These are phyloP conservation scores for Okamejei kenojei DNA, from an alignment of 2,797 vertebrate genomes.

Conservation along the genomic window DNA sequence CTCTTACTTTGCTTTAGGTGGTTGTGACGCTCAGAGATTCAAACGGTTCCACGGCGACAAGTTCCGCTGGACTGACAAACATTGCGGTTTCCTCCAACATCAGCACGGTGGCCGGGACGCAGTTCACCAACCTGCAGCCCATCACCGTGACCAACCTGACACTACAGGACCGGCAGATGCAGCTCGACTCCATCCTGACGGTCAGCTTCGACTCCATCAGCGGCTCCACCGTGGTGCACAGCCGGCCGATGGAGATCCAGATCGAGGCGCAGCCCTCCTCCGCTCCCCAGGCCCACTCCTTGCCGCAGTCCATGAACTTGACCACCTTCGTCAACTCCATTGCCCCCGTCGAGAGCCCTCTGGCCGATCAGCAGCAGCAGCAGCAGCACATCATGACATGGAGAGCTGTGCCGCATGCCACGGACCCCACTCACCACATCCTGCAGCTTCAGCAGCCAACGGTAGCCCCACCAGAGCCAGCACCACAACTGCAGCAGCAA, in stretches of 20 bases:
- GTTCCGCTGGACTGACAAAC: conserved; percentile 80
- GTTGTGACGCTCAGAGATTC: conserved; percentile 84
- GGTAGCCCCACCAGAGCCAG: conserved; percentile 44
- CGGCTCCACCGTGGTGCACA: conserved; percentile 83
- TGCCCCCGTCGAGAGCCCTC: conserved; percentile 66
- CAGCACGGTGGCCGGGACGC: conserved; percentile 67
- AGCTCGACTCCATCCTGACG: conserved; percentile 90
- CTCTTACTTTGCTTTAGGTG: conserved; percentile 62
- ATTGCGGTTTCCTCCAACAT: conserved; percentile 82
- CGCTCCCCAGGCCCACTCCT: conserved; percentile 63
- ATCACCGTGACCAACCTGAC: conserved; percentile 81
- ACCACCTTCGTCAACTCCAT: conserved; percentile 92
- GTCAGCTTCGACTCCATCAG: conserved; percentile 92
- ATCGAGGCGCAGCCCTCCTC: conserved; percentile 63
- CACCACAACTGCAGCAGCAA: conserved; percentile 41
- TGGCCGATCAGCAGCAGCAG: conserved; percentile 67
- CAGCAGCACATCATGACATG: conserved; percentile 70
- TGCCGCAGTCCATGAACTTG: conserved; percentile 95
- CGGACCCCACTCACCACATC: conserved; percentile 43
- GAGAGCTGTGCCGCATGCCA: conserved; percentile 73
- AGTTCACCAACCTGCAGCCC: conserved; percentile 89
- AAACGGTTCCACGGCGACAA: conserved; percentile 65
- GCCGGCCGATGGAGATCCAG: conserved; percentile 72
- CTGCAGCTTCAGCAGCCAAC: conserved; percentile 54
- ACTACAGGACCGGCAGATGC: conserved; percentile 73